Percentiles rank a stretch among this genome's conserved stretches.
These are phyloP conservation scores for Macrophya annulata DNA, from an alignment of 2,888 invertebrate genomes.

Conservation along the genomic window DNA sequence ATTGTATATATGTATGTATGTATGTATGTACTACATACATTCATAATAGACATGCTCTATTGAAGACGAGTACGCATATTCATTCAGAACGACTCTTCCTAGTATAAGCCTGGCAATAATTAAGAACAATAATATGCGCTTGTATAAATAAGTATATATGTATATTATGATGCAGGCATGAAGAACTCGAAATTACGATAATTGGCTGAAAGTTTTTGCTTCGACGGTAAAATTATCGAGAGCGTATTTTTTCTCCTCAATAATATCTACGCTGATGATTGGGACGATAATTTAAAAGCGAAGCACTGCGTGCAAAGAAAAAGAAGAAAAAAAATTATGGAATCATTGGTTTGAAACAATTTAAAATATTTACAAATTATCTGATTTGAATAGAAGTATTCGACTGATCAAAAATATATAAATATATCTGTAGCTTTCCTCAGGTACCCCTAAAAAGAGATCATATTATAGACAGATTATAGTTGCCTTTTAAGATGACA, in stretches of 20 bases:
- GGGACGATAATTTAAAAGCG: neutral
- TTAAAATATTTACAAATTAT: neutral
- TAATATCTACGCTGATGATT: slow-evolving; percentile 33
- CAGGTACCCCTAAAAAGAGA: neutral
- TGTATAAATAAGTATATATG: neutral
- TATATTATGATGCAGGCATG: neutral
- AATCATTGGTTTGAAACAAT: neutral
- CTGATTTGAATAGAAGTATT: neutral
- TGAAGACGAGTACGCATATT: neutral
- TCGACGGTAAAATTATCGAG: neutral
- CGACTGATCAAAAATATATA: slow-evolving; percentile 15
- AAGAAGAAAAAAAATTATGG: neutral
- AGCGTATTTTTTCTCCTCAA: neutral
- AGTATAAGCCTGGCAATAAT: slow-evolving; percentile 15
- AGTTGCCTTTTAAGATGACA: slow-evolving; percentile 6
- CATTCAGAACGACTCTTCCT: neutral
- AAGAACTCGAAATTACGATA: slow-evolving; percentile 23
- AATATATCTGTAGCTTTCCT: neutral
- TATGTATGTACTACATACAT: too few relatives aligned
- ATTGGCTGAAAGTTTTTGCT: slow-evolving; percentile 12
- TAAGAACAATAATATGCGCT: slow-evolving; percentile 18
- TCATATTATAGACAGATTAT: neutral
- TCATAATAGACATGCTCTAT: neutral
- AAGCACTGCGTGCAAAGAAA: neutral
- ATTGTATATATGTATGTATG: neutral